Base-by-base conservation (phyloP, 2,888 invertebrate species). In the Phania funesta region DNA sequence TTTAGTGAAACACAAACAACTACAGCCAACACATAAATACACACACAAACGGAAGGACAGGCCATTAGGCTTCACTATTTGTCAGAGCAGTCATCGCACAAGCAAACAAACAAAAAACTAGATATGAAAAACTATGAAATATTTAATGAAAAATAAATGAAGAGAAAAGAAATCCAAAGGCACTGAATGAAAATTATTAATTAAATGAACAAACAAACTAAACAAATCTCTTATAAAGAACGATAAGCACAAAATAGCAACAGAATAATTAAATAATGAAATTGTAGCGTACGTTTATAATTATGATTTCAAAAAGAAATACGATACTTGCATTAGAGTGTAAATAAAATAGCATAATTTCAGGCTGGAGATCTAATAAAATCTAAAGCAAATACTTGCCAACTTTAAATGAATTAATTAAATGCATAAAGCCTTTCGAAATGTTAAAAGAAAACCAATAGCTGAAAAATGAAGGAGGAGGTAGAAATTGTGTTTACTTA, bases 211-310 rank as follows among this genome's bases (percentile, higher is more conserved):
- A 46, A 26, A 67, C 16, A 22, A 65, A 46, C 38, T 50, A 67
- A 67, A 13, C 5, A 9, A 67, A 74, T 46, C 32, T 44, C 20
- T 65, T 38, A 75, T 46, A 56, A 46, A 24, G 60, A 58, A 50
- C 3, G 11, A 18, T n/a, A 24, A 9, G 20, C n/a, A 52, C 3
- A 46, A 46, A 54, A n/a, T n/a, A n/a, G n/a, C n/a, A 38, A 58
- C 11, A 46, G 58, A 62, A 46, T 67, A 9, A 77, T 62, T 77
- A 38, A 60, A 68, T 70, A 77, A 52, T 20, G 35, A 56, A 65
- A 56, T 38, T 64, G 22, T 54, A 74, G 41, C 6, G 16, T 29
- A 74, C 29, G 6, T 44, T 50, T 11, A 29, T 38, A 26, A 73
- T 41, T 73, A 50, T 13, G 11, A 41, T 62, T 41, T 20, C 8